Evolutionary conservation across 2,113 vertebrate genomes (phyloP).

Genomic region (Sclerurus mexicanus): DNA sequence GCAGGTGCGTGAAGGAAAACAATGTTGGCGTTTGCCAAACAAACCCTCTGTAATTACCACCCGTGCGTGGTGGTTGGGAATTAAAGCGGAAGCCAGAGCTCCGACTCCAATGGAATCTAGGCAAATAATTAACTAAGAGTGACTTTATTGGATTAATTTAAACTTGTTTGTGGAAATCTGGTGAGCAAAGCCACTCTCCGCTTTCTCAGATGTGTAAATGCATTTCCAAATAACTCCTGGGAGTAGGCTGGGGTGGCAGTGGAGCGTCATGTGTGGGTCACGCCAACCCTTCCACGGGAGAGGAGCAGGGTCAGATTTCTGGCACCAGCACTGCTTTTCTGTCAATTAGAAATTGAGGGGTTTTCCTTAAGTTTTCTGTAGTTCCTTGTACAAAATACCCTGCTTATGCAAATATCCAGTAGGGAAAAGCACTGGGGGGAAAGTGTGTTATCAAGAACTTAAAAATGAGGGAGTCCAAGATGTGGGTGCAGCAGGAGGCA

Average conservation of each 20-base stretch:
- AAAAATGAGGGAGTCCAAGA: accelerated
- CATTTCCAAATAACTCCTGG: not conserved
- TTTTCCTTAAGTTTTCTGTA: not conserved
- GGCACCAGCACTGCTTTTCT: accelerated
- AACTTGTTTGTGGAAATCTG: not conserved
- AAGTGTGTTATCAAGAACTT: not conserved
- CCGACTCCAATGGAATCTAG: not conserved
- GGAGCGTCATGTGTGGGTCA: accelerated
- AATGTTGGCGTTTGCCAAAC: not conserved
- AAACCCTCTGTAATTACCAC: not conserved
- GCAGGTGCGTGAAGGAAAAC: not conserved
- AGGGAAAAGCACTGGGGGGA: not conserved
- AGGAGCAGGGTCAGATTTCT: not conserved
- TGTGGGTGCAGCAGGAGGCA: not conserved
- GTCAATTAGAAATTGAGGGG: not conserved
- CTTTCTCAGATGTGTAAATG: not conserved
- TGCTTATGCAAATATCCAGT: accelerated
- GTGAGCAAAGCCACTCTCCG: not conserved
- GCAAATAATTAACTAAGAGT: conserved; percentile 25
- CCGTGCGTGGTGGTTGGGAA: not conserved
- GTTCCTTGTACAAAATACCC: not conserved
- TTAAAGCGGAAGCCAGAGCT: not conserved
- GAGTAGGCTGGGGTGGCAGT: not conserved
- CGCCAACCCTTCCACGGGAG: accelerated
- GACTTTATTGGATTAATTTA: not conserved